These are phyloP conservation scores for Lutjanus campechanus DNA, from an alignment of 2,797 vertebrate genomes.

Conservation along the genomic window DNA sequence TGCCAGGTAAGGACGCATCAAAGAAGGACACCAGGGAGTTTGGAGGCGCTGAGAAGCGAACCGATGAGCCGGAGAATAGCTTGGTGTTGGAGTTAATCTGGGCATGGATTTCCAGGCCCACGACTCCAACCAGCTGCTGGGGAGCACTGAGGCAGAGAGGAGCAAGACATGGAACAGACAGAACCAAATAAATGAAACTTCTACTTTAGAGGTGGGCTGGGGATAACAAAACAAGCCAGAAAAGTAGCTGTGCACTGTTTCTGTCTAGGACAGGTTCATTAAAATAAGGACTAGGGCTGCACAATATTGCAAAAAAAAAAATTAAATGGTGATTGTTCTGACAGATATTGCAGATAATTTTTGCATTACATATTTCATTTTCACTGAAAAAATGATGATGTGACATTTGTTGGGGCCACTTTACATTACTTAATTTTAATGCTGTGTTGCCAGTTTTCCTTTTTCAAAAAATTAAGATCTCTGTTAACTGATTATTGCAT, in stretches of 20 bases:
- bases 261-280: not conserved
- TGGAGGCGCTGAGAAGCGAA: conserved; percentile 92
- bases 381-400: no score
- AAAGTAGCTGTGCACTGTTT: not conserved
- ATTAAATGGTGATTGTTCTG: no score
- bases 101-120: conserved; percentile 96
- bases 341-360: no score
- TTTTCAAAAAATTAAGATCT: no score
- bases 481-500: no score
- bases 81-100: conserved; percentile 96
- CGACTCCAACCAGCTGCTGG: conserved; percentile 89
- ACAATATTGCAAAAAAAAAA: no score
- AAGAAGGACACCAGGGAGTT: conserved; percentile 97
- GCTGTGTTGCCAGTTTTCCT: no score
- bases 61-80: conserved; percentile 94
- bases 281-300: not conserved
- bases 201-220: not conserved
- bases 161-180: not conserved
- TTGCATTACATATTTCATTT: no score
- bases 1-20: conserved; percentile 97
- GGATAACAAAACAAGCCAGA: not conserved
- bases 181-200: not conserved
- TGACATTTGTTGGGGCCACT: no score
- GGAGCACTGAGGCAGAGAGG: conserved; percentile 75
- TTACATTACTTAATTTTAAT: no score